phyloP scores from a whole-genome alignment of 2,113 vertebrate genomes.

The Chaenocephalus aceratus region DNA sequence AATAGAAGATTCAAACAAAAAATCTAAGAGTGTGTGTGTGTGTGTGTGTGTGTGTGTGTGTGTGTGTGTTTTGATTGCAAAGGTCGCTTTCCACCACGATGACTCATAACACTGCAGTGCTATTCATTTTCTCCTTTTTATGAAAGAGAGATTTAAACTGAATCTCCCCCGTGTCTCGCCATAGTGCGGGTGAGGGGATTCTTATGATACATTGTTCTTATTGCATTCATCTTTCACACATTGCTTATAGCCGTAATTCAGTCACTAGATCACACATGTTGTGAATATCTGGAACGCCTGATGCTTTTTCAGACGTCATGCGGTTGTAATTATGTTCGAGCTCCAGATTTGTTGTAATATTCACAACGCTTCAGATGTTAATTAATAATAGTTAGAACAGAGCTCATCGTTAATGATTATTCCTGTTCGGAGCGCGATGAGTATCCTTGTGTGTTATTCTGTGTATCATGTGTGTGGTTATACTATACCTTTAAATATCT shows the following conservation, averaged over 20 bases:
- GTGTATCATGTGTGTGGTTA: too few relatives aligned
- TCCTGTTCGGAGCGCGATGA: too few relatives aligned
- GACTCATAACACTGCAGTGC: slow-evolving; percentile 20
- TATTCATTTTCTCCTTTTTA: neutral
- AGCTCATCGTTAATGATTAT: too few relatives aligned
- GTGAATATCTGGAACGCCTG: neutral
- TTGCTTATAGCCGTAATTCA: neutral
- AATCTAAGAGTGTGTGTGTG: neutral
- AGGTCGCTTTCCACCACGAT: slow-evolving; percentile 16
- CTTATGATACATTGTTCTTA: neutral
- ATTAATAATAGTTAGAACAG: too few relatives aligned
- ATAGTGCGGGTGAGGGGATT: too few relatives aligned
- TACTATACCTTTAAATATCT: too few relatives aligned
- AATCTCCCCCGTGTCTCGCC: neutral
- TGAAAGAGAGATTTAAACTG: slow-evolving; percentile 7
- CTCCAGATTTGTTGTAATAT: too few relatives aligned
- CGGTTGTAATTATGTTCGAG: neutral
- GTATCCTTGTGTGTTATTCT: too few relatives aligned
- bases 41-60: neutral
- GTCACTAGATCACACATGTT: neutral
- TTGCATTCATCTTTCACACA: neutral
- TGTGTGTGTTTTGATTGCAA: neutral
- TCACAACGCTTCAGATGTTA: too few relatives aligned
- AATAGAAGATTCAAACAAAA: neutral
- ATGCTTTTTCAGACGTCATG: neutral